A percentile compares a stretch with the other conserved stretches of the same genome.
Evolutionary conservation across 2,888 invertebrate species (phyloP).

Genomic region (Eudasyphora cyanicolor): DNA sequence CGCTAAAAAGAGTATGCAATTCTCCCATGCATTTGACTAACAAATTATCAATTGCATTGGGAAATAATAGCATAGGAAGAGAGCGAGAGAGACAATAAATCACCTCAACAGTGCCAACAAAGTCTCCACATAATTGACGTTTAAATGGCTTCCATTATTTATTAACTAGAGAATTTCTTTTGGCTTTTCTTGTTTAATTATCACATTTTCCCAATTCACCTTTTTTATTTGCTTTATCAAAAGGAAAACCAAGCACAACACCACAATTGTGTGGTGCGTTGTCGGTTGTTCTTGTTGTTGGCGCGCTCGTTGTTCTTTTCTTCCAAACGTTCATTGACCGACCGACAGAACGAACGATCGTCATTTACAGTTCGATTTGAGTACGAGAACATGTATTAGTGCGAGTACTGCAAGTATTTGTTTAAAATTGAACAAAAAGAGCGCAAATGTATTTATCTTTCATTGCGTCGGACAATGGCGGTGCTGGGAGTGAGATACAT

Average conservation of each 20-base stretch:
- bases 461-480: neutral
- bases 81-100: neutral
- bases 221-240: conserved; percentile 19
- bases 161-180: neutral
- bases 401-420: neutral
- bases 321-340: conserved; percentile 61
- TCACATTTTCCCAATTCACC: conserved; percentile 7
- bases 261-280: no score
- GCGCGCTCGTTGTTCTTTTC: neutral
- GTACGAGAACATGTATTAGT: no score
- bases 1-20: no score
- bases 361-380: conserved; percentile 25
- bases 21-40: no score
- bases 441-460: conserved; percentile 20
- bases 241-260: conserved; percentile 20
- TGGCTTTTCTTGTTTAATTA: conserved; percentile 5
- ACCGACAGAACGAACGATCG: no score
- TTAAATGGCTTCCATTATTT: neutral
- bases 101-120: neutral
- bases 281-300: neutral
- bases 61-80: no score
- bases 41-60: neutral
- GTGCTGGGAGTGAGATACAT: conserved; percentile 26
- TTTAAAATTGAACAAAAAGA: conserved; percentile 14
- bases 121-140: neutral